Evolutionary conservation across 2,113 vertebrate genomes (phyloP).

Genomic region (Myotis lucifugus): DNA sequence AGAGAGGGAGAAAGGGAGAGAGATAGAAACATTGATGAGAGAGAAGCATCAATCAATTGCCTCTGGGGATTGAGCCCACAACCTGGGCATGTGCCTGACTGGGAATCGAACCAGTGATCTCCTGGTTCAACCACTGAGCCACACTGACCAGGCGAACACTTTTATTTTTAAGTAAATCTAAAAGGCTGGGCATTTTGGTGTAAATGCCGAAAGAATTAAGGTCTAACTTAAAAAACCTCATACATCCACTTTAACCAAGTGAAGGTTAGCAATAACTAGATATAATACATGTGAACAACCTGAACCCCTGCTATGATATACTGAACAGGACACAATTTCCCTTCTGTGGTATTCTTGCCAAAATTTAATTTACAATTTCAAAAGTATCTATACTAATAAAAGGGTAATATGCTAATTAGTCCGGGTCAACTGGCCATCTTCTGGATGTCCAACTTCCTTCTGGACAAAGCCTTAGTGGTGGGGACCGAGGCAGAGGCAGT

Average conservation of each 20-base stretch:
- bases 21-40: no score
- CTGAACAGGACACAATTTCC: not conserved
- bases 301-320: not conserved
- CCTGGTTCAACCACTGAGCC: no score
- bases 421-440: no score
- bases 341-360: not conserved
- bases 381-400: not conserved
- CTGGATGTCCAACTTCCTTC: no score
- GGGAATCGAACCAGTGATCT: no score
- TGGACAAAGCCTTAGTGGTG: no score
- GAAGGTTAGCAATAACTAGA: not conserved
- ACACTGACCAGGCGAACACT: not conserved
- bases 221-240: slow-evolving; percentile 20
- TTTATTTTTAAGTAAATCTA: slow-evolving; percentile 22
- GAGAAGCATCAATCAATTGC: no score
- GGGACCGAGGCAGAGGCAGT: no score
- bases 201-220: not conserved
- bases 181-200: not conserved
- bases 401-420: no score
- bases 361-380: not conserved
- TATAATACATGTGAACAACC: not conserved
- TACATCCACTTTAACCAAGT: not conserved
- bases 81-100: no score
- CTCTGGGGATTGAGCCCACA: no score
- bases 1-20: no score